A percentile compares a stretch with the other conserved stretches of the same genome.
These are phyloP conservation scores for Heterotis niloticus DNA, from an alignment of 2,113 vertebrate species.

Conservation along the genomic window DNA sequence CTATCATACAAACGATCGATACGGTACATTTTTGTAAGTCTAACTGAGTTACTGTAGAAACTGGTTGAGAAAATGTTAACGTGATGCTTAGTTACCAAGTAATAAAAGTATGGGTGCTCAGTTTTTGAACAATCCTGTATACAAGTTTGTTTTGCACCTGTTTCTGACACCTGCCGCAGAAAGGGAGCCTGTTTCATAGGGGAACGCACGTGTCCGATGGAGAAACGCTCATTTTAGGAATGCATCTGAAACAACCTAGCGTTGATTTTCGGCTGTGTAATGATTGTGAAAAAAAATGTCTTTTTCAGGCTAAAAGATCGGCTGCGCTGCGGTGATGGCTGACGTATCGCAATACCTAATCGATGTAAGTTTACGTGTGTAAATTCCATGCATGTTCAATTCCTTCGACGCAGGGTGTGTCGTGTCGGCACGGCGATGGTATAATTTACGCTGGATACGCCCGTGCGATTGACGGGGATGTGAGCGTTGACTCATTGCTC, in stretches of 20 bases:
- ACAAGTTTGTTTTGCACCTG: no score
- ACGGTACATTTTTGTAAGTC: no score
- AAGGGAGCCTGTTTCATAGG: no score
- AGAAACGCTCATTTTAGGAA: background rate
- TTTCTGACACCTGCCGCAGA: no score
- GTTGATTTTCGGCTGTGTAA: background rate
- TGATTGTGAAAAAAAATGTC: background rate
- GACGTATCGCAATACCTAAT: slow-evolving; percentile 50
- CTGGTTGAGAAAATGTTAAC: no score
- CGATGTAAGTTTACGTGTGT: slow-evolving; percentile 47
- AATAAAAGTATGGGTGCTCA: no score
- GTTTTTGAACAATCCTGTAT: no score
- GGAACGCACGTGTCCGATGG: background rate
- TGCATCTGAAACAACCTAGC: background rate
- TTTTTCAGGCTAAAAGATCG: slow-evolving; percentile 6
- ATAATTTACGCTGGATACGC: background rate
- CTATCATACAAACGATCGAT: no score
- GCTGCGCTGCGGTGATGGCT: slow-evolving; percentile 43
- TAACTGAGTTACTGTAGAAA: no score
- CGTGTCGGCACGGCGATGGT: background rate
- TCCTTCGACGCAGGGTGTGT: no score
- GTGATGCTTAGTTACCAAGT: no score
- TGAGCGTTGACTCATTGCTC: background rate
- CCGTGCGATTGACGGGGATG: background rate
- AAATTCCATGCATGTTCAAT: background rate